Evolutionary conservation across 2,797 vertebrate species (phyloP).

Genomic region (Falco concolor): DNA sequence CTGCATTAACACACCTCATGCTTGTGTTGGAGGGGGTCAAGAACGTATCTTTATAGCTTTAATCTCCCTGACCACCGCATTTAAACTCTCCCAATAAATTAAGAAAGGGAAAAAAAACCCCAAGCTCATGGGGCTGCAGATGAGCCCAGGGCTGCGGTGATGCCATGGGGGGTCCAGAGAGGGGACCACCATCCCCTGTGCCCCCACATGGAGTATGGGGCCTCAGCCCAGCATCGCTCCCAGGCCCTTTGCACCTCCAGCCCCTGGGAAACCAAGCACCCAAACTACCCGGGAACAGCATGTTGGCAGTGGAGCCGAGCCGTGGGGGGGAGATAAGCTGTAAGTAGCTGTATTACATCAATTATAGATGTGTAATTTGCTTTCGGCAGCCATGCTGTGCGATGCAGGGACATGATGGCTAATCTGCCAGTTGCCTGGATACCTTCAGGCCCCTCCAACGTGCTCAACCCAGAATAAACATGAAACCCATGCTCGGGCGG

Average conservation of each 20-base stretch:
- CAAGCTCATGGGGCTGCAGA: neutral
- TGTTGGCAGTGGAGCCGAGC: neutral
- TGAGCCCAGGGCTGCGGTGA: neutral
- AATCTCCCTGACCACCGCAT: neutral
- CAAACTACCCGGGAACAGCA: neutral
- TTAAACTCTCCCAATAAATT: neutral
- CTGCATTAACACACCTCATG: neutral
- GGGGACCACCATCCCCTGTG: neutral
- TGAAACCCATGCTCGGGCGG: neutral
- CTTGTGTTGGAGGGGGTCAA: neutral
- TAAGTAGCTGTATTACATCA: slow-evolving; percentile 13
- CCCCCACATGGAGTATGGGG: fast-evolving
- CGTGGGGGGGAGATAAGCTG: neutral
- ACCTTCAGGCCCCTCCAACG: neutral
- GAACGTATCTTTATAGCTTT: neutral
- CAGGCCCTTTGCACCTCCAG: neutral
- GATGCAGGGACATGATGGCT: neutral
- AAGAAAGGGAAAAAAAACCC: neutral
- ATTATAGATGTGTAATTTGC: slow-evolving; percentile 34
- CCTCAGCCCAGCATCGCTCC: neutral
- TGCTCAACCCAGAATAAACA: neutral
- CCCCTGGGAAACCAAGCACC: neutral
- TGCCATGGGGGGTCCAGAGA: no score
- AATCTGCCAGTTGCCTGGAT: slow-evolving; percentile 50
- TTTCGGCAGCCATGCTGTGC: neutral